These are phyloP conservation scores for Cardiocondyla obscurior DNA, from an alignment of 1,140 invertebrate genomes.

Conservation along the genomic window DNA sequence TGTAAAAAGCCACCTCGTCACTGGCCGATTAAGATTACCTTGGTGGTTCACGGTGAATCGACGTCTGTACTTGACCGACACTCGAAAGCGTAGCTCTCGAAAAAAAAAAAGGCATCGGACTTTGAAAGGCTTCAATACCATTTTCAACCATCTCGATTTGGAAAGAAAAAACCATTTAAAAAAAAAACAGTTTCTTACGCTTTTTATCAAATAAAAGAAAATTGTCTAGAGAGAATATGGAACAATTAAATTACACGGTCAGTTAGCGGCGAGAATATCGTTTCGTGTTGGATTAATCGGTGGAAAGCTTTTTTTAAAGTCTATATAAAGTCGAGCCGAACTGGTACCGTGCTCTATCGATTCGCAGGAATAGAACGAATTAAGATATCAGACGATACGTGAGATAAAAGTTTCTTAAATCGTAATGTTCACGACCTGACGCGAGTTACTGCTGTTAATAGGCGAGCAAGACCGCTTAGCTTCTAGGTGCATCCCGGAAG, in stretches of 20 bases:
- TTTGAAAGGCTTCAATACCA: background rate
- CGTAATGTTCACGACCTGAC: no score
- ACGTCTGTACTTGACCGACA: constrained; percentile 19
- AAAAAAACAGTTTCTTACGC: background rate
- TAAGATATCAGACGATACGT: no score
- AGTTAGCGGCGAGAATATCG: background rate
- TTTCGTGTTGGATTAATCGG: background rate
- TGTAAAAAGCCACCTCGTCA: constrained; percentile 64
- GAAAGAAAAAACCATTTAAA: background rate
- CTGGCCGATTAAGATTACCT: constrained; percentile 52
- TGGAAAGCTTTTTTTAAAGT: background rate
- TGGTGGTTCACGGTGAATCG: constrained; percentile 11
- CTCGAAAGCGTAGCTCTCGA: background rate
- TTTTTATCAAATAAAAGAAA: no score
- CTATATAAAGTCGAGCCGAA: background rate
- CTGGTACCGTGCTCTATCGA: constrained; percentile 11
- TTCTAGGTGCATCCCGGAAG: constrained; percentile 18
- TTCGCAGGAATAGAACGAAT: background rate
- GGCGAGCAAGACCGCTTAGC: background rate
- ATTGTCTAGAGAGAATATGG: background rate
- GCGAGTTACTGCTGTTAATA: background rate
- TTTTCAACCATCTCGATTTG: background rate
- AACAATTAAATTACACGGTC: constrained; percentile 1
- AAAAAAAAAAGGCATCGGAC: background rate
- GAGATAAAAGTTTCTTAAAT: background rate